These are phyloP conservation scores for Psilopsiagon aymara DNA, from an alignment of 2,113 vertebrate genomes.

Conservation along the genomic window DNA sequence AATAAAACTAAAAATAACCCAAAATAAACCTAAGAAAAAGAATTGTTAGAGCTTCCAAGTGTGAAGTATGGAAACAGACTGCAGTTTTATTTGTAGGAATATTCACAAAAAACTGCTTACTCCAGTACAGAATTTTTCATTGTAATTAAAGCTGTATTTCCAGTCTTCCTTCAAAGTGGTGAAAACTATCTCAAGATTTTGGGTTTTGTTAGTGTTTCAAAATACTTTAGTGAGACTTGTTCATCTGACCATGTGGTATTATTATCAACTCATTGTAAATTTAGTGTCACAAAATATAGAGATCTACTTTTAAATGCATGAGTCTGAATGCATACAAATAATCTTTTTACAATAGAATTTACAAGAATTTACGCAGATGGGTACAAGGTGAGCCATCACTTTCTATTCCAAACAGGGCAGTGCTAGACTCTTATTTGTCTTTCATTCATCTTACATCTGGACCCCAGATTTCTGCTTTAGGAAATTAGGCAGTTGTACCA, in stretches of 20 bases:
- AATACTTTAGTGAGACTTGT: neutral
- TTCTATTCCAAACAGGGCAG: neutral
- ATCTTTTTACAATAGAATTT: neutral
- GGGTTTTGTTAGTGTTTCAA: neutral
- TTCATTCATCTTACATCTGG: neutral
- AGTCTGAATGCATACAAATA: neutral
- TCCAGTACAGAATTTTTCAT: neutral
- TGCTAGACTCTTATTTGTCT: neutral
- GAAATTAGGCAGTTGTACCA: neutral
- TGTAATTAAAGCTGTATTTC: neutral
- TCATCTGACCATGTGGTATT: neutral
- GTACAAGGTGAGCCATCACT: neutral
- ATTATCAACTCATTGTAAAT: neutral
- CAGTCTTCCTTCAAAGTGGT: neutral
- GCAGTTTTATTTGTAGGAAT: neutral
- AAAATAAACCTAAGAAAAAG: too few species aligned
- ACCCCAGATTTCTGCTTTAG: neutral
- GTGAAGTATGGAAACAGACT: neutral
- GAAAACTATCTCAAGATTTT: neutral
- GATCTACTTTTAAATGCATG: neutral
- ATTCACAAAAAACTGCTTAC: neutral
- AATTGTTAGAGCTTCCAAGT: neutral
- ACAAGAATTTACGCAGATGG: neutral
- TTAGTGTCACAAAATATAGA: neutral
- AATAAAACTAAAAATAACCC: neutral